These are phyloP conservation scores for Lacanobia wlatinum DNA, from an alignment of 2,888 invertebrate genomes.

Conservation along the genomic window DNA sequence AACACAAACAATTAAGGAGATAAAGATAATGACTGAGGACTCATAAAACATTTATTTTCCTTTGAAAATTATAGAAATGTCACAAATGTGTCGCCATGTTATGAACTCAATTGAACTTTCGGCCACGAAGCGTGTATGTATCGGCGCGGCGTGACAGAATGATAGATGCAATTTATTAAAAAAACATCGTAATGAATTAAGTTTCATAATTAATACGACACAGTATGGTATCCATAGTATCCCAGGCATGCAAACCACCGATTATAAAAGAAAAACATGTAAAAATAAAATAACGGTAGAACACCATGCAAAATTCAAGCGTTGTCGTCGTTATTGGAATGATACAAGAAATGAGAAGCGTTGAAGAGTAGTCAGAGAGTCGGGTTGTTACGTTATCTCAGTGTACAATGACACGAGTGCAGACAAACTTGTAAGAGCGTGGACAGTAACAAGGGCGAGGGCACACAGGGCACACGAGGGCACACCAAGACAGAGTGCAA, in stretches of 20 bases:
- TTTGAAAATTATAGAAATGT: conserved; percentile 3
- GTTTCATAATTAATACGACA: conserved; percentile 37
- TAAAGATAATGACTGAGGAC: not conserved
- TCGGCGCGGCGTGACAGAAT: conserved; percentile 31
- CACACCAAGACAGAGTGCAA: conserved; percentile 69
- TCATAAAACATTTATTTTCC: not conserved
- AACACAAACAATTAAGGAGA: conserved; percentile 22
- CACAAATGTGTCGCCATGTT: conserved; percentile 8
- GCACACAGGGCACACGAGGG: conserved; percentile 48
- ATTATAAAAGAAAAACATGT: conserved; percentile 37
- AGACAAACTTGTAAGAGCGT: conserved; percentile 61
- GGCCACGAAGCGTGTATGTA: conserved; percentile 28
- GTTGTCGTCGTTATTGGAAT: conserved; percentile 29
- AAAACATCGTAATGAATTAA: conserved; percentile 36
- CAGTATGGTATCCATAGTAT: conserved; percentile 32
- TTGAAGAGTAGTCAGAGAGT: conserved; percentile 54
- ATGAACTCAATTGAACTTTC: conserved; percentile 34
- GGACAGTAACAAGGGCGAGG: conserved; percentile 60
- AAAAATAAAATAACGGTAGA: conserved; percentile 24
- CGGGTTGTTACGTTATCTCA: conserved; percentile 40
- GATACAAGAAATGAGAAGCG: conserved; percentile 51
- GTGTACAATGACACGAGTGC: conserved; percentile 61
- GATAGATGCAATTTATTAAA: conserved; percentile 34
- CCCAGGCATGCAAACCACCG: conserved; percentile 57
- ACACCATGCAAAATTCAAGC: conserved; percentile 56